Evolutionary conservation across 2,797 vertebrate genomes (phyloP), one percentile per base, ranked within the genome.

Genomic region (Halcyon badia): DNA sequence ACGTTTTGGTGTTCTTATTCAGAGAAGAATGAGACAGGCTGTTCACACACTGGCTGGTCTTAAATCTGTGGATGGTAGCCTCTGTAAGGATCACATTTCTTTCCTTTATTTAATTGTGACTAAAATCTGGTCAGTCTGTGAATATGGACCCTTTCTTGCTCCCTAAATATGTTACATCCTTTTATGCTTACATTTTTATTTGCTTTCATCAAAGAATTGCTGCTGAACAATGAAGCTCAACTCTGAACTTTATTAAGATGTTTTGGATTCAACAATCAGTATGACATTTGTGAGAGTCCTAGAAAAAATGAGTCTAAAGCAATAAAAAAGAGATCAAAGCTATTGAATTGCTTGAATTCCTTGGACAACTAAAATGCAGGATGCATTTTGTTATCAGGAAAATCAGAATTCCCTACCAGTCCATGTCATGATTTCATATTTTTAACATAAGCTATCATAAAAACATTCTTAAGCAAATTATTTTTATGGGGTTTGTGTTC

Each of bases 201-300:
- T 94, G 52, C 39, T 61, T 89, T 95, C 51, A 57, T 78, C 68
- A 51, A 58, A 51, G 54, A 86, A 83, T 11, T 88, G 49, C 72
- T 80, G 56, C 60, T 83, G 49, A 91, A 86, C 65, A 87, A 68
- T 19, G 21, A 76, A 78, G 46, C 35, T 90, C 26, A 7, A 66
- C 21, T 68, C 66, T 83, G 46, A 94, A 44, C 44, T 85, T 75
- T 70, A 88, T 73, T 48, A 82, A 77, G 83, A 60, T 65, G 48
- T 80, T 89, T 70, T 62, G 26, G 42, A 90, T 69, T 90, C 70
- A 77, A 86, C 35, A 76, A 33, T 79, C 61, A 58, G 49, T 15
- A 78, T 61, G 86, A 57, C 42, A 30, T 46, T 82, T 66, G 76
- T 37, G 18, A 78, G 14, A 62, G 30, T 35, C 61, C 46, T 87